These are phyloP conservation scores for Drosophila equinoxialis DNA, from an alignment of 1,140 invertebrate genomes.

Conservation along the genomic window DNA sequence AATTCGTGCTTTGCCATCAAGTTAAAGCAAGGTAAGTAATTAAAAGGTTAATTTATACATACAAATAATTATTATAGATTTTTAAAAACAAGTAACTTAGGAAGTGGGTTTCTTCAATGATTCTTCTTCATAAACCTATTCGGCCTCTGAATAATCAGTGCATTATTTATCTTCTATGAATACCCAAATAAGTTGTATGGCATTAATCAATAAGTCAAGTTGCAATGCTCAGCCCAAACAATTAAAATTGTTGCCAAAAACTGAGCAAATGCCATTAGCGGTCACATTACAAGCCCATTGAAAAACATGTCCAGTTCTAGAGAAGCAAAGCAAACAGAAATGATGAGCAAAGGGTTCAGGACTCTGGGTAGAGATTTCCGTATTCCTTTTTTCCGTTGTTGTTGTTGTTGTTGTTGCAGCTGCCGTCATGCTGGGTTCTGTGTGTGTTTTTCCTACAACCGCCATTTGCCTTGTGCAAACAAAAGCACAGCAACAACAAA, in stretches of 20 bases:
- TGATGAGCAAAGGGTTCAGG: slow-evolving; percentile 53
- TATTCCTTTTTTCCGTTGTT: slow-evolving; percentile 45
- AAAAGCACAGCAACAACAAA: slow-evolving; percentile 22
- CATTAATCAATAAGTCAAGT: slow-evolving; percentile 51
- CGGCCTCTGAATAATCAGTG: too few species aligned
- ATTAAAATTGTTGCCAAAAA: slow-evolving; percentile 77
- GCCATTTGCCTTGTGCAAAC: slow-evolving; percentile 71
- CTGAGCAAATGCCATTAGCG: slow-evolving; percentile 74
- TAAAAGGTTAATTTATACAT: too few species aligned
- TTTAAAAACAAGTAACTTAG: too few species aligned
- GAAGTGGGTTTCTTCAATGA: too few species aligned
- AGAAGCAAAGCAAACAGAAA: slow-evolving; percentile 43
- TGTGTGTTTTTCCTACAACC: slow-evolving; percentile 10
- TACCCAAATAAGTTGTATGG: slow-evolving; percentile 7
- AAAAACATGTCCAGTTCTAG: slow-evolving; percentile 9
- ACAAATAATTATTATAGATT: too few species aligned
- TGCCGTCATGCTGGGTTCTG: slow-evolving; percentile 64
- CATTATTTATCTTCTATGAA: neutral
- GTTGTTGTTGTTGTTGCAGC: slow-evolving; percentile 80
- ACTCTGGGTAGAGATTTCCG: slow-evolving; percentile 1
- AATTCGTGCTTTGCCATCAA: too few species aligned
- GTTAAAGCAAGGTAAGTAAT: too few species aligned
- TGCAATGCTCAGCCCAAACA: slow-evolving; percentile 63
- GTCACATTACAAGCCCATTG: slow-evolving; percentile 78
- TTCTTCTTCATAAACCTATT: too few species aligned